Conservation (phyloP, 2,113 vertebrate genomes). For the Paracanthobrama guichenoti region DNA sequence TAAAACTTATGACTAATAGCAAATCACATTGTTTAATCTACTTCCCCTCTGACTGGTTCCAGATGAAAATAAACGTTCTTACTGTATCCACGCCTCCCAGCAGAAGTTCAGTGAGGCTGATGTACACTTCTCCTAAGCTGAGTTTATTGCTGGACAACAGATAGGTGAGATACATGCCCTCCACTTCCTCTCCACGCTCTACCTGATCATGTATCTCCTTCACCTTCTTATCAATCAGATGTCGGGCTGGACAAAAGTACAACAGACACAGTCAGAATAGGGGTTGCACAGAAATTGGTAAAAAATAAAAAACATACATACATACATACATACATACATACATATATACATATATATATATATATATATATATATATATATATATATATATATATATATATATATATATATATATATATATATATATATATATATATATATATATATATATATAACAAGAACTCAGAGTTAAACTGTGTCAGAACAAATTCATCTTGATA, state of each 20-base stretch:
- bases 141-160: conserved; percentile 70
- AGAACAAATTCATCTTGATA: no score
- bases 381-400: no score
- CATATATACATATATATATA: no score
- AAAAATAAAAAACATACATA: no score
- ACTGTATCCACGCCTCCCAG: conserved; percentile 79
- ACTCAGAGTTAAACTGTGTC: no score
- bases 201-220: conserved; percentile 61
- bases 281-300: no score
- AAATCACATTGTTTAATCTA: neutral
- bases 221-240: conserved; percentile 68
- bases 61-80: conserved; percentile 49
- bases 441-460: no score
- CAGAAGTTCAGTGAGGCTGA: conserved; percentile 73
- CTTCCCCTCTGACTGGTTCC: neutral
- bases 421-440: no score
- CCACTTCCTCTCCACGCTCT: conserved; percentile 46
- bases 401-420: no score
- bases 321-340: no score
- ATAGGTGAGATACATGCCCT: conserved; percentile 74
- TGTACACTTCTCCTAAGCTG: conserved; percentile 68
- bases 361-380: no score
- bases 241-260: conserved; percentile 60
- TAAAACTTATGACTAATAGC: neutral
- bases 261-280: neutral